phyloP scores from a whole-genome alignment of 2,113 vertebrate genomes.

The Antigone vipio region DNA sequence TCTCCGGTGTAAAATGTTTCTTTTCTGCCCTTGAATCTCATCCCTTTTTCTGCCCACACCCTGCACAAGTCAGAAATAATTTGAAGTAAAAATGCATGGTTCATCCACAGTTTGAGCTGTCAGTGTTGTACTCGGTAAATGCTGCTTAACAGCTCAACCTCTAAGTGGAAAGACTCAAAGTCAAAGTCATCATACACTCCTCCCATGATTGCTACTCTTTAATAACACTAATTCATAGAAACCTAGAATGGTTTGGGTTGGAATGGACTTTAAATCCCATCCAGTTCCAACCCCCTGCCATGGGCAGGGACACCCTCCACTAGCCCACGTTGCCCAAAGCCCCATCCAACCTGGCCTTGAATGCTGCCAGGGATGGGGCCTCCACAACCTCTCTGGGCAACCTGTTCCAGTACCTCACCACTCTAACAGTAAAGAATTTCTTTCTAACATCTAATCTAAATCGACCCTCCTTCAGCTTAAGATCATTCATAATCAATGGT shows the following conservation, averaged over 20 bases:
- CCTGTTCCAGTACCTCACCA: too few relatives aligned
- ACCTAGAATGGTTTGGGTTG: too few relatives aligned
- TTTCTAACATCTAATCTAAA: too few relatives aligned
- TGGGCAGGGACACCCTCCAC: too few relatives aligned
- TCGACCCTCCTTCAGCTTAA: too few relatives aligned
- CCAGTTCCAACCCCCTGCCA: too few relatives aligned
- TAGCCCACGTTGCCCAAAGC: too few relatives aligned
- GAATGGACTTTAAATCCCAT: too few relatives aligned
- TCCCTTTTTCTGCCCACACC: background rate
- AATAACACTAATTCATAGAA: background rate
- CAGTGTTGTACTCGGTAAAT: background rate
- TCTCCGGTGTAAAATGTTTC: background rate
- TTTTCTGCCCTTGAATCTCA: background rate
- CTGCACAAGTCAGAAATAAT: background rate
- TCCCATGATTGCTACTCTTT: background rate
- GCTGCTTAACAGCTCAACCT: background rate
- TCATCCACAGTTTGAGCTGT: background rate
- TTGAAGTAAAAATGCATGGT: rapidly evolving
- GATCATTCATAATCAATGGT: background rate
- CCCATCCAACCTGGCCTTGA: too few relatives aligned
- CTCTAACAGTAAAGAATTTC: too few relatives aligned
- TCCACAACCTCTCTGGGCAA: too few relatives aligned
- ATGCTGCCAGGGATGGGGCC: too few relatives aligned
- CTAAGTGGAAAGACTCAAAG: background rate
- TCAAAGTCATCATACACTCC: background rate